Percentiles rank a stretch among this genome's conserved stretches.
These are phyloP conservation scores for Drosophila melanosoma DNA, from an alignment of 2,888 invertebrate species.

Conservation along the genomic window DNA sequence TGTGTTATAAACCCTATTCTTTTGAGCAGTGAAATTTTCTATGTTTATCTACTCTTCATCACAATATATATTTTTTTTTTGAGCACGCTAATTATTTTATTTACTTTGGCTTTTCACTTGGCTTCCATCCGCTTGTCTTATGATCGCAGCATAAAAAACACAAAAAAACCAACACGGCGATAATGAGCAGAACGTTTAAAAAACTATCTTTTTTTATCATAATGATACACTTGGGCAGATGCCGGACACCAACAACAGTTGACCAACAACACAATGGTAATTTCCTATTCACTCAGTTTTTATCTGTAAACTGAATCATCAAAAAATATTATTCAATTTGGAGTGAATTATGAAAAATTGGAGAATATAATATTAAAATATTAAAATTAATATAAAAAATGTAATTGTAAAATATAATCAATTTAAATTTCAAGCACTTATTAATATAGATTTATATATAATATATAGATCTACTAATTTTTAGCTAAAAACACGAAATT, in stretches of 20 bases:
- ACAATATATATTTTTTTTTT: constrained; percentile 23
- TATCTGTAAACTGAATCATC: not conserved
- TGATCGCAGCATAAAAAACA: constrained; percentile 29
- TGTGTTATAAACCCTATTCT: constrained; percentile 20
- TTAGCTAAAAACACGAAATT: not conserved
- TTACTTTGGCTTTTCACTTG: constrained; percentile 67
- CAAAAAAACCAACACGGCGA: constrained; percentile 18
- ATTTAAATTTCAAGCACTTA: not conserved
- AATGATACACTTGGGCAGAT: constrained; percentile 7
- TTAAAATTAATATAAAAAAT: too few species aligned
- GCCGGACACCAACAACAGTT: not conserved
- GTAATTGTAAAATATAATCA: not conserved
- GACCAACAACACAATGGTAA: constrained; percentile 10
- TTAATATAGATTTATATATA: not conserved
- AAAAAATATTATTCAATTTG: not conserved
- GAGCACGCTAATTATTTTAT: constrained; percentile 69
- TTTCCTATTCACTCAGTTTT: not conserved
- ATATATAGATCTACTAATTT: not conserved
- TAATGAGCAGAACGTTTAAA: constrained; percentile 19
- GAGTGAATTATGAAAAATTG: too few species aligned
- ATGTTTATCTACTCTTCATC: constrained; percentile 53
- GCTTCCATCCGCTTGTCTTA: constrained; percentile 46
- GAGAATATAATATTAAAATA: too few species aligned
- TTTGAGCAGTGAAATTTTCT: constrained; percentile 46
- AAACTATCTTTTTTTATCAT: constrained; percentile 1